Conservation (phyloP, 2,888 invertebrate species). For the Brachylomia viminalis region DNA sequence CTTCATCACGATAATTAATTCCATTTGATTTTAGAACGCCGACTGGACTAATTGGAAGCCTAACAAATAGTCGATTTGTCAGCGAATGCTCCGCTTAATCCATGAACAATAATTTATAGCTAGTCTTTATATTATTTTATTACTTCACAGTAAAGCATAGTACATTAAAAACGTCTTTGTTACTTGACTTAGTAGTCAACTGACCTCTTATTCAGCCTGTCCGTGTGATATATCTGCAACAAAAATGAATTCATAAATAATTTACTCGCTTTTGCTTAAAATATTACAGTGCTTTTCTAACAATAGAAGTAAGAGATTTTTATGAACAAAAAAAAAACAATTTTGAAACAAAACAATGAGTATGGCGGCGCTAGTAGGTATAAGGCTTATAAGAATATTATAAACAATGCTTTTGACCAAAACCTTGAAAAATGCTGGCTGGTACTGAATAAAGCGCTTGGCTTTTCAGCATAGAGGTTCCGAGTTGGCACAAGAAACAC, state of each 20-base stretch:
- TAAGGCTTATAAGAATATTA: neutral
- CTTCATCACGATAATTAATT: conserved; percentile 54
- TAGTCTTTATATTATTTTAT: neutral
- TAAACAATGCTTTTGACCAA: neutral
- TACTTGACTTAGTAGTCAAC: conserved; percentile 38
- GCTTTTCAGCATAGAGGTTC: neutral
- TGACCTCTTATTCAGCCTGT: conserved; percentile 62
- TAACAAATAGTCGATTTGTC: conserved; percentile 41
- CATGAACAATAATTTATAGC: conserved; percentile 25
- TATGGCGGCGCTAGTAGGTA: neutral
- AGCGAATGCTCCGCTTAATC: conserved; percentile 15
- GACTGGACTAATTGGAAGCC: conserved; percentile 43
- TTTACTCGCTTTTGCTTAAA: conserved; percentile 43
- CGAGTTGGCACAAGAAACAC: neutral
- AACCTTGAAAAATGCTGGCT: neutral
- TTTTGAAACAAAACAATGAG: conserved; percentile 5
- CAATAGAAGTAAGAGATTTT: conserved; percentile 19
- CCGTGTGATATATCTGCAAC: conserved; percentile 64
- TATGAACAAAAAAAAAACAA: neutral
- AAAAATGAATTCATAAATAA: conserved; percentile 62
- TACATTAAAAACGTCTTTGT: conserved; percentile 40
- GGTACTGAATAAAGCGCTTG: neutral
- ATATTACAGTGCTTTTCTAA: conserved; percentile 42
- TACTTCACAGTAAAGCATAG: conserved; percentile 8
- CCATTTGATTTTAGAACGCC: conserved; percentile 53